phyloP scores from a whole-genome alignment of 2,797 vertebrate species.

The Fringilla coelebs region DNA sequence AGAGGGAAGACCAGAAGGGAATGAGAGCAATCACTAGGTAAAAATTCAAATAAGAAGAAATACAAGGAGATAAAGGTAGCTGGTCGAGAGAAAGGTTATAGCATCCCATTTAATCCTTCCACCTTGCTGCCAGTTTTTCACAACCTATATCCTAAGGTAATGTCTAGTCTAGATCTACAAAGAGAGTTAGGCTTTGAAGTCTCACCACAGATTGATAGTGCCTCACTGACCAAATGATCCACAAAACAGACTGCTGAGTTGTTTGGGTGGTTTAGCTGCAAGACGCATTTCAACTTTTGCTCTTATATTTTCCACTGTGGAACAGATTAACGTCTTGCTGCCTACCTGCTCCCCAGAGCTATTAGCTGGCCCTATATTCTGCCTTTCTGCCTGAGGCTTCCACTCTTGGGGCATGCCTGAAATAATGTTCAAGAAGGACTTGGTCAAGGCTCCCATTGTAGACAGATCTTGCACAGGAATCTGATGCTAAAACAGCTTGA shows the following conservation, averaged over 20 bases:
- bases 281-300: not conserved
- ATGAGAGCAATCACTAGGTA: not conserved
- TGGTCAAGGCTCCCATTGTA: not conserved
- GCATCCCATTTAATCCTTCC: not conserved
- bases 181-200: not conserved
- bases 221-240: not conserved
- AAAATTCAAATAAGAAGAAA: constrained; percentile 5
- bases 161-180: not conserved
- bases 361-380: not conserved
- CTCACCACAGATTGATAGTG: not conserved
- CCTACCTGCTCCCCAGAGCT: not conserved
- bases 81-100: not conserved
- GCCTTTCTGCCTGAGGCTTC: not conserved
- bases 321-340: not conserved
- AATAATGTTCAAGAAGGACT: not conserved
- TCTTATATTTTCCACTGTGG: not conserved
- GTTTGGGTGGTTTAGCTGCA: not conserved
- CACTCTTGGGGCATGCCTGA: not conserved
- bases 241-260: not conserved
- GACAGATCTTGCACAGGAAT: not conserved
- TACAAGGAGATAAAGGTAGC: not conserved
- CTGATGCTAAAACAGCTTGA: not conserved
- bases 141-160: not conserved
- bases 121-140: not conserved
- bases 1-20: not conserved